These are phyloP conservation scores for Lochmaea crataegi DNA, from an alignment of 2,888 invertebrate species.

Conservation along the genomic window DNA sequence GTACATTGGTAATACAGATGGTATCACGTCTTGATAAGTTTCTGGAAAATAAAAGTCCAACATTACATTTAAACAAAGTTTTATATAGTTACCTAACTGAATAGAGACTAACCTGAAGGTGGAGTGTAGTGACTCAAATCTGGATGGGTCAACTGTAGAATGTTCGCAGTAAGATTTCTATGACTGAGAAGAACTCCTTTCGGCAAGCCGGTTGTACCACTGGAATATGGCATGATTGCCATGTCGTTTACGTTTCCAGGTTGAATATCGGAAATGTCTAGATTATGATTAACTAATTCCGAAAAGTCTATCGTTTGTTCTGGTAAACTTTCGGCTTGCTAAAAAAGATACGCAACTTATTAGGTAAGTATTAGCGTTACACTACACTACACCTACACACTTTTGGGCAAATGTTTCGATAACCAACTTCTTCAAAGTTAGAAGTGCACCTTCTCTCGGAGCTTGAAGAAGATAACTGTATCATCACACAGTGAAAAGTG, in stretches of 20 bases:
- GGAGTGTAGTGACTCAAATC: constrained; percentile 34
- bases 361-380: too few species aligned
- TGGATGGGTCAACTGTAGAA: constrained; percentile 43
- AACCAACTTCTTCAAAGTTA: too few species aligned
- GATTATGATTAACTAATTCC: constrained; percentile 50
- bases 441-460: too few species aligned
- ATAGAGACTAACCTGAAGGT: constrained; percentile 38
- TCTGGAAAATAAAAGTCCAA: constrained; percentile 59
- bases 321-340: constrained; percentile 40
- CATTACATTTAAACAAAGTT: too few species aligned
- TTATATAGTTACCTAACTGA: constrained; percentile 1
- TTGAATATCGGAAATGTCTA: constrained; percentile 67
- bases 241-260: constrained; percentile 68
- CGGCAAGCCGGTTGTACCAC: constrained; percentile 86
- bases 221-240: constrained; percentile 82
- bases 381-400: too few species aligned
- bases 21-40: constrained; percentile 71
- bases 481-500: too few species aligned
- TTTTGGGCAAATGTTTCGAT: too few species aligned
- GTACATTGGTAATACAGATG: constrained; percentile 83
- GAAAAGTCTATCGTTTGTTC: constrained; percentile 38
- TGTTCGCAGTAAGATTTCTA: constrained; percentile 51
- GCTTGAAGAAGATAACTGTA: too few species aligned
- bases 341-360: constrained; percentile 16
- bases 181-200: constrained; percentile 80